Evolutionary conservation across 1,140 invertebrate genomes (phyloP).

Genomic region (Drosophila nebulosa): DNA sequence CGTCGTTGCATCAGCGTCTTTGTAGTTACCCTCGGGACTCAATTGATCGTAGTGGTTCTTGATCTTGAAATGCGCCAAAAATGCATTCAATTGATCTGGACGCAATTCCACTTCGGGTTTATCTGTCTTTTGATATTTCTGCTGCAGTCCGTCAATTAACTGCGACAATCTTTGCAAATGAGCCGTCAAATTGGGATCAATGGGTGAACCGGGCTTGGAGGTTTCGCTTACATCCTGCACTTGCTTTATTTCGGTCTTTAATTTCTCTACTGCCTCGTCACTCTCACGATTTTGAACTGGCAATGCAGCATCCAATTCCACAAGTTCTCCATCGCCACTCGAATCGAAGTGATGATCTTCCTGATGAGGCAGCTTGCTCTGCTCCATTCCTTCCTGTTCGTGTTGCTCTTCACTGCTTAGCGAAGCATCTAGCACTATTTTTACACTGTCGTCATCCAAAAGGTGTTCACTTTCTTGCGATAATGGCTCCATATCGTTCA

Average conservation of each 20-base stretch:
- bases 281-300: conserved; percentile 54
- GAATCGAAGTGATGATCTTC: conserved; percentile 45
- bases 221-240: conserved; percentile 15
- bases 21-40: conserved; percentile 35
- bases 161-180: conserved; percentile 77
- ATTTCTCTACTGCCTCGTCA: conserved; percentile 20
- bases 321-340: conserved; percentile 67
- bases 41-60: conserved; percentile 67
- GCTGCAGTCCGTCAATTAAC: conserved; percentile 75
- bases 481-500: conserved; percentile 43
- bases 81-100: conserved; percentile 78
- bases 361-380: not conserved
- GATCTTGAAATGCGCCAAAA: conserved; percentile 75
- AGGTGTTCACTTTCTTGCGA: conserved; percentile 19
- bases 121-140: conserved; percentile 65
- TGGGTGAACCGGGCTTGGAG: conserved; percentile 32
- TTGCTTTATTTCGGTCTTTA: conserved; percentile 33
- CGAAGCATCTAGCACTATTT: conserved; percentile 48
- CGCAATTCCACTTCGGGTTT: conserved; percentile 66
- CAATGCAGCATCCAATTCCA: conserved; percentile 48
- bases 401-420: conserved; percentile 56
- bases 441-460: conserved; percentile 49
- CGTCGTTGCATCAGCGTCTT: not conserved
- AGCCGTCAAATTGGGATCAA: conserved; percentile 70
- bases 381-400: not conserved